These are phyloP conservation scores for Oryzias celebensis DNA, from an alignment of 2,113 vertebrate genomes.

Conservation along the genomic window DNA sequence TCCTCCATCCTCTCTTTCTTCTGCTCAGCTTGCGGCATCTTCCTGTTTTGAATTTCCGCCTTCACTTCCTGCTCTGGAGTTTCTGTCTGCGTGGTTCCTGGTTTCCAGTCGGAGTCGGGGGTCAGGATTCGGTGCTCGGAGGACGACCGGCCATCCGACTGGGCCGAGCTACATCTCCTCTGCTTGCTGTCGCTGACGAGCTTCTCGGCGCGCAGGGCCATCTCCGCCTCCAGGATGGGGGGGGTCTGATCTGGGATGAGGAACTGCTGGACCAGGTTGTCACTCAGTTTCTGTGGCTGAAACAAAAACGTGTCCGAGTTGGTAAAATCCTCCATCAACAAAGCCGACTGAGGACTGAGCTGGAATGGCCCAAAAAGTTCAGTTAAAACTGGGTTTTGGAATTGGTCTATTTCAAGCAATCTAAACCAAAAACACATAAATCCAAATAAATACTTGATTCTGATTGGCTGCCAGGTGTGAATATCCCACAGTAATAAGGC, in stretches of 20 bases:
- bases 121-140: constrained; percentile 9
- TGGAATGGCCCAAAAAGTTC: no score
- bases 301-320: neutral
- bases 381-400: no score
- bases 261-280: constrained; percentile 77
- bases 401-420: no score
- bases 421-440: no score
- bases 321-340: no score
- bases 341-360: no score
- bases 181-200: constrained; percentile 56
- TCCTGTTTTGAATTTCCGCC: neutral
- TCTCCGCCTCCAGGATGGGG: constrained; percentile 70
- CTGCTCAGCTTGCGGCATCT: constrained; percentile 17
- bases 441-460: no score
- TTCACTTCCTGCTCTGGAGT: constrained; percentile 2
- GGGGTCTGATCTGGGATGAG: constrained; percentile 71
- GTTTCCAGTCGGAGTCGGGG: constrained; percentile 15
- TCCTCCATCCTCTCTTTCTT: constrained; percentile 39
- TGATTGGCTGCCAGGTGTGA: no score
- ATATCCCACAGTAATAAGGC: no score
- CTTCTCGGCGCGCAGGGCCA: constrained; percentile 42
- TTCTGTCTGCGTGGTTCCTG: constrained; percentile 16
- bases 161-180: constrained; percentile 3
- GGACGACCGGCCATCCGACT: constrained; percentile 28
- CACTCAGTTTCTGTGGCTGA: constrained; percentile 72